Conservation (phyloP, 2,888 invertebrate species). For the Drosophila acutilabella region DNA sequence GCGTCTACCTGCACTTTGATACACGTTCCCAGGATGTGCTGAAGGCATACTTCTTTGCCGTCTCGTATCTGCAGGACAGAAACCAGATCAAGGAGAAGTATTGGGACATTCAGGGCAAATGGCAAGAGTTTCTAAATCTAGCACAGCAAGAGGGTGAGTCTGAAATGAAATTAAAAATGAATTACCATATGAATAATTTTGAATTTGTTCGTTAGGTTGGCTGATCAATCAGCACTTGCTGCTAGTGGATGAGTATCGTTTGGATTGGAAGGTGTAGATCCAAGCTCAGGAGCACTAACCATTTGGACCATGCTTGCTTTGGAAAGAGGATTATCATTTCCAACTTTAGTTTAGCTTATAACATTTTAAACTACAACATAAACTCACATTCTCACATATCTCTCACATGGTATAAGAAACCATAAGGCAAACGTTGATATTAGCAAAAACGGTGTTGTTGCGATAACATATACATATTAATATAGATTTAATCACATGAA, state of each 20-base stretch:
- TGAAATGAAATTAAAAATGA: background rate
- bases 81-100: slow-evolving; percentile 85
- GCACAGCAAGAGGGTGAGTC: slow-evolving; percentile 85
- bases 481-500: slow-evolving; percentile 53
- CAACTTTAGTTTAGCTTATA: slow-evolving; percentile 26
- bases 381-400: slow-evolving; percentile 56
- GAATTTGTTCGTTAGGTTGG: slow-evolving; percentile 86
- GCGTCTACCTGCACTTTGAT: slow-evolving; percentile 85
- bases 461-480: slow-evolving; percentile 48
- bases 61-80: slow-evolving; percentile 85
- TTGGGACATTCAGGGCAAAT: slow-evolving; percentile 86
- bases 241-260: slow-evolving; percentile 87
- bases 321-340: slow-evolving; percentile 28
- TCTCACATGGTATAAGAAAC: slow-evolving; percentile 60
- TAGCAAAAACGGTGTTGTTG: slow-evolving; percentile 46
- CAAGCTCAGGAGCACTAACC: background rate
- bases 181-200: background rate
- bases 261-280: slow-evolving; percentile 84
- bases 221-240: slow-evolving; percentile 87
- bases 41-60: slow-evolving; percentile 85
- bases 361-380: slow-evolving; percentile 21
- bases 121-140: slow-evolving; percentile 85
- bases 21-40: slow-evolving; percentile 84
- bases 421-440: slow-evolving; percentile 63
- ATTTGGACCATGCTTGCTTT: slow-evolving; percentile 52